These are phyloP conservation scores for Lasioglossum albipes DNA, from an alignment of 1,140 invertebrate genomes.

Conservation along the genomic window DNA sequence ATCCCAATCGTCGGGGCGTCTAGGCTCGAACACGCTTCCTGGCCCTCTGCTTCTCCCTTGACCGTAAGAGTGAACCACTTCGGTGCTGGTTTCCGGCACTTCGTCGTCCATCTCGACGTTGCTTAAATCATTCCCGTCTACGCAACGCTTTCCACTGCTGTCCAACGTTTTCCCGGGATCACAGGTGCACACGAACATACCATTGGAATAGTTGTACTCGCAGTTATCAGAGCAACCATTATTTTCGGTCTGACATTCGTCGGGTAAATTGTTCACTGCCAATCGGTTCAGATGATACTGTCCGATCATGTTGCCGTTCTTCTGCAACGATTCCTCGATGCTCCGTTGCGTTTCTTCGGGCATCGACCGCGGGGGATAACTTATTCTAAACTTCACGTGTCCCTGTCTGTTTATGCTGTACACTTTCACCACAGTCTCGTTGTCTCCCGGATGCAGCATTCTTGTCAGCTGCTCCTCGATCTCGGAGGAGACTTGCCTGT, in stretches of 20 bases:
- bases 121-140: slow-evolving; percentile 66
- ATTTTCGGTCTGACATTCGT: slow-evolving; percentile 88
- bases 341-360: slow-evolving; percentile 68
- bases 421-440: slow-evolving; percentile 82
- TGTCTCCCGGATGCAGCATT: slow-evolving; percentile 60
- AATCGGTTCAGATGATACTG: slow-evolving; percentile 71
- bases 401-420: slow-evolving; percentile 81
- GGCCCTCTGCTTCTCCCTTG: slow-evolving; percentile 77
- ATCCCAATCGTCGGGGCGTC: slow-evolving; percentile 67
- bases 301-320: slow-evolving; percentile 68
- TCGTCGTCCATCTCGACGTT: slow-evolving; percentile 66
- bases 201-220: slow-evolving; percentile 84
- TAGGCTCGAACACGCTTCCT: slow-evolving; percentile 72
- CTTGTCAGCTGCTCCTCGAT: slow-evolving; percentile 83
- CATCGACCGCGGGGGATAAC: slow-evolving; percentile 66
- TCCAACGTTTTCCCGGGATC: slow-evolving; percentile 80
- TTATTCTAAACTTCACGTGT: slow-evolving; percentile 73
- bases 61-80: slow-evolving; percentile 59
- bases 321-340: slow-evolving; percentile 69
- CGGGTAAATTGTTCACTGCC: slow-evolving; percentile 79
- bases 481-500: slow-evolving; percentile 81
- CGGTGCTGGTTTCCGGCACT: slow-evolving; percentile 41
- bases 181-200: slow-evolving; percentile 86
- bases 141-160: slow-evolving; percentile 78
- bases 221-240: slow-evolving; percentile 89